Percentiles rank a stretch among this genome's conserved stretches.
Conservation (phyloP, 2,113 vertebrate genomes). For the Percina caprodes region DNA sequence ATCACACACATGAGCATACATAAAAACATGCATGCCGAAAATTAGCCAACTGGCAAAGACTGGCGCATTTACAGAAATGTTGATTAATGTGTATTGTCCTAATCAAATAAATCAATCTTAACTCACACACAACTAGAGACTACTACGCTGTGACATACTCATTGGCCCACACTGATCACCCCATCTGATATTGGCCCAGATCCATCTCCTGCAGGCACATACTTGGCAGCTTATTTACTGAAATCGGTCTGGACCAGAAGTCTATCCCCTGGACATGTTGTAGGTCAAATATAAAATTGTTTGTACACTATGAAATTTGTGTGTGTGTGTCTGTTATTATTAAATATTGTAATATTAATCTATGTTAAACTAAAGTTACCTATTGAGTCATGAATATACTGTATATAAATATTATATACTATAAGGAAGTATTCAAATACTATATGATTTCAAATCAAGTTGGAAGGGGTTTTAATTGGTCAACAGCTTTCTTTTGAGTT, state of each 20-base stretch:
- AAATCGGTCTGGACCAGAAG: slow-evolving; percentile 42
- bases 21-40: too few relatives aligned
- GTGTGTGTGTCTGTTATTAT: background rate
- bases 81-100: too few relatives aligned
- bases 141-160: slow-evolving; percentile 53
- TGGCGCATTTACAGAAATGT: too few relatives aligned
- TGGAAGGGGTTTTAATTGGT: background rate
- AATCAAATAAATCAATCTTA: too few relatives aligned
- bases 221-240: slow-evolving; percentile 43
- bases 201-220: slow-evolving; percentile 62
- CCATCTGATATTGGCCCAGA: slow-evolving; percentile 69
- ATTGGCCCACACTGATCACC: slow-evolving; percentile 47
- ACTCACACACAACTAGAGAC: slow-evolving; percentile 17
- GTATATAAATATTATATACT: background rate
- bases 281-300: slow-evolving; percentile 26
- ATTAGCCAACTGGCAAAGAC: too few relatives aligned
- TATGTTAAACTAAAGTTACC: background rate
- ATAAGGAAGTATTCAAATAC: background rate
- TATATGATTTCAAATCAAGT: background rate
- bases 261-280: slow-evolving; percentile 22
- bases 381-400: background rate
- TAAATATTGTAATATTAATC: background rate
- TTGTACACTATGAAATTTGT: slow-evolving; percentile 7
- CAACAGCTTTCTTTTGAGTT: background rate
- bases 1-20: slow-evolving; percentile 18